Conservation (phyloP, 2,888 invertebrate genomes). For the Pollenia griseotomentosa region DNA sequence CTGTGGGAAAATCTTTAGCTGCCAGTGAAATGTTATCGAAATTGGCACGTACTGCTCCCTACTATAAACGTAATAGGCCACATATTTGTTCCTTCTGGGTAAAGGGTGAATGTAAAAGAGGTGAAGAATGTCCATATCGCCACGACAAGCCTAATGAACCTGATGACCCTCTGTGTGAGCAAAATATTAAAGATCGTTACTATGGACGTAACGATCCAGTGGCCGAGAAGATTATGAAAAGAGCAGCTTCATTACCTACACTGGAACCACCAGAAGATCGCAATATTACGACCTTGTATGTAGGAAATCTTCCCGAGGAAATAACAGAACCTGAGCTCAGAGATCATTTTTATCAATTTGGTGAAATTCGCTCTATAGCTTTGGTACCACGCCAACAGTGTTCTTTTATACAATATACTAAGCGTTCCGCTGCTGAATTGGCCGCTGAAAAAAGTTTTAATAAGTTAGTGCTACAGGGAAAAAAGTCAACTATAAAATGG, state of each 20-base stretch:
- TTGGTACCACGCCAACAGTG: constrained; percentile 97
- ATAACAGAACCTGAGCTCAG: constrained; percentile 95
- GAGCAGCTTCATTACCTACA: constrained; percentile 96
- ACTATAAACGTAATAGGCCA: constrained; percentile 95
- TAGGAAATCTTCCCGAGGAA: constrained; percentile 96
- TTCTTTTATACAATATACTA: constrained; percentile 98
- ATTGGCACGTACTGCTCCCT: constrained; percentile 94
- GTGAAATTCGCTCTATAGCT: constrained; percentile 97
- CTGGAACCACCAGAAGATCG: constrained; percentile 98
- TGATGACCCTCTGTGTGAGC: constrained; percentile 96
- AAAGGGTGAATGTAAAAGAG: constrained; percentile 96
- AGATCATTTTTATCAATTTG: constrained; percentile 99
- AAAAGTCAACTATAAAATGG: constrained; percentile 98
- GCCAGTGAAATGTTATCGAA: constrained; percentile 92
- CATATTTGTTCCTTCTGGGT: constrained; percentile 98
- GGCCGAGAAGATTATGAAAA: constrained; percentile 93
- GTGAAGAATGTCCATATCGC: constrained; percentile 96
- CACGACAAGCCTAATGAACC: constrained; percentile 98
- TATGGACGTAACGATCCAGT: constrained; percentile 97
- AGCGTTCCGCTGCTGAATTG: constrained; percentile 94
- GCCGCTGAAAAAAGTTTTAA: constrained; percentile 98
- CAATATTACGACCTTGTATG: constrained; percentile 97
- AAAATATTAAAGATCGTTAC: constrained; percentile 95
- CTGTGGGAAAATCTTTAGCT: constrained; percentile 89
- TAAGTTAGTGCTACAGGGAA: constrained; percentile 92